phyloP scores from a whole-genome alignment of 2,113 vertebrate genomes.

The Tachycineta bicolor region DNA sequence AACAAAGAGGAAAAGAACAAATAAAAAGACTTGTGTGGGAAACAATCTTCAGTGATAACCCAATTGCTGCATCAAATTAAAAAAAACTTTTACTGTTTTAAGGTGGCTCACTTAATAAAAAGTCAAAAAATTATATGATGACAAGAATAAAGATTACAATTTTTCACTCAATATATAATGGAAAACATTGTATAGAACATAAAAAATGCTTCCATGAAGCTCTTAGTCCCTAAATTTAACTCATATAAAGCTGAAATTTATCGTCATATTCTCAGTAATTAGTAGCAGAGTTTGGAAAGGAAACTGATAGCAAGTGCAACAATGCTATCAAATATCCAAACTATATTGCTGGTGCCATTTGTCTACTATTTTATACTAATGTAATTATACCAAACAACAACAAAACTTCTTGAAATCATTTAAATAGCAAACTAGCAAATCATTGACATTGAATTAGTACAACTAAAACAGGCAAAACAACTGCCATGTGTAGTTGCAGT shows the following conservation, averaged over 20 bases:
- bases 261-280: conserved; percentile 19
- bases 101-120: background rate
- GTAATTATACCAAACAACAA: background rate
- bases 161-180: conserved; percentile 16
- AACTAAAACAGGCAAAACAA: background rate
- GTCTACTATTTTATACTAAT: conserved; percentile 25
- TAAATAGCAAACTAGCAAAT: background rate
- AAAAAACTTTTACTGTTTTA: conserved; percentile 30
- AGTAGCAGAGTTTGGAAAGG: background rate
- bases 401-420: background rate
- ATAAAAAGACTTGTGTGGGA: background rate
- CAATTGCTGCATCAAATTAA: conserved; percentile 22
- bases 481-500: background rate
- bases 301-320: background rate
- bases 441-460: background rate
- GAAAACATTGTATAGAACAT: conserved; percentile 13
- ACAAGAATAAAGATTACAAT: conserved; percentile 23
- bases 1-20: background rate
- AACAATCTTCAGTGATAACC: background rate
- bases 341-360: background rate
- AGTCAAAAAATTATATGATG: background rate
- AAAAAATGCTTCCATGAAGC: conserved; percentile 13
- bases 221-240: conserved; percentile 39
- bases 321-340: background rate
- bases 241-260: conserved; percentile 35